Evolutionary conservation across 2,888 invertebrate genomes (phyloP).

Genomic region (Amiota minor): DNA sequence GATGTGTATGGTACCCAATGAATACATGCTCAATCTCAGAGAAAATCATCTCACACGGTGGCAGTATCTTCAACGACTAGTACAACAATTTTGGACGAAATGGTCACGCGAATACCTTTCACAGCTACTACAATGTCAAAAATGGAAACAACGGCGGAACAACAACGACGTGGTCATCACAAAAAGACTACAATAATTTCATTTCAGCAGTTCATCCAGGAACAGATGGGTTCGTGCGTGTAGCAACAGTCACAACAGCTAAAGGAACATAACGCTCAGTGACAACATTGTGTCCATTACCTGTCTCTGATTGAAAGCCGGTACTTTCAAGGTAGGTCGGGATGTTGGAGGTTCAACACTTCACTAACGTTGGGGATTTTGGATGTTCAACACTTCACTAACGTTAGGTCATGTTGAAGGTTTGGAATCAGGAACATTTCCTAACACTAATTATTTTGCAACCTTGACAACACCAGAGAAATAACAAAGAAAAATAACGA

Average conservation of each 20-base stretch:
- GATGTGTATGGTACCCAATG: conserved; percentile 27
- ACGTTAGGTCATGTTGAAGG: no score
- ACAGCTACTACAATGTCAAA: conserved; percentile 39
- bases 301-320: no score
- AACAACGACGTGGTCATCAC: conserved; percentile 40
- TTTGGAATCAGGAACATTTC: no score
- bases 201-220: conserved; percentile 49
- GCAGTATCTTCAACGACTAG: conserved; percentile 38
- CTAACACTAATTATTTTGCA: no score
- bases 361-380: no score
- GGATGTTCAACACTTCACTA: no score
- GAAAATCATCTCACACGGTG: conserved; percentile 34
- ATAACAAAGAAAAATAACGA: no score
- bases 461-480: no score
- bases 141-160: conserved; percentile 28
- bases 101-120: conserved; percentile 38
- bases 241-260: conserved; percentile 37
- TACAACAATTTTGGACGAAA: conserved; percentile 40
- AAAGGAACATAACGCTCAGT: conserved; percentile 34
- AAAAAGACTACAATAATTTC: conserved; percentile 32
- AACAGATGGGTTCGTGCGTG: conserved; percentile 51
- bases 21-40: conserved; percentile 18
- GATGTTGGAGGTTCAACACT: no score
- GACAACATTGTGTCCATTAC: conserved; percentile 35
- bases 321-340: no score